A percentile compares a stretch with the other conserved stretches of the same genome.
These are phyloP conservation scores for Rhabditophanes sp. DNA, from an alignment of 2,888 invertebrate species.

Conservation along the genomic window DNA sequence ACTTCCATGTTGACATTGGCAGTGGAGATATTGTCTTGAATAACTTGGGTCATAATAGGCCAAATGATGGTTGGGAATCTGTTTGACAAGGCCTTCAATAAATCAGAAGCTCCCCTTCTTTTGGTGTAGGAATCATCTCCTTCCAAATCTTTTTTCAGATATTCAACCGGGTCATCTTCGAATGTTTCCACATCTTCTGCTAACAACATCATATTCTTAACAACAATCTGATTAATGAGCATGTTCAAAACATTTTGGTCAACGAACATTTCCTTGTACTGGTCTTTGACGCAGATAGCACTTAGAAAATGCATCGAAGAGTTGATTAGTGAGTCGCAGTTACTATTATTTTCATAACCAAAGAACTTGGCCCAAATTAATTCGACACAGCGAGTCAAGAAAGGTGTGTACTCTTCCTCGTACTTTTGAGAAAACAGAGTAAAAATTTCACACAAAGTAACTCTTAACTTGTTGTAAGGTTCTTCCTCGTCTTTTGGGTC, in stretches of 20 bases:
- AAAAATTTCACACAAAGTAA: slow-evolving; percentile 83
- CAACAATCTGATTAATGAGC: slow-evolving; percentile 82
- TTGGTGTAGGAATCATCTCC: slow-evolving; percentile 84
- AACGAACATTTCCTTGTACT: slow-evolving; percentile 73
- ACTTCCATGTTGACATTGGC: slow-evolving; percentile 60
- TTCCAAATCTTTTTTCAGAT: slow-evolving; percentile 84
- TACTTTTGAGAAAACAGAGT: slow-evolving; percentile 86
- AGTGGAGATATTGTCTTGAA: slow-evolving; percentile 42
- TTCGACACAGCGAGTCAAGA: slow-evolving; percentile 76
- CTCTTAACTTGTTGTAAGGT: slow-evolving; percentile 24
- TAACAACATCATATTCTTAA: slow-evolving; percentile 91
- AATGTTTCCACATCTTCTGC: slow-evolving; percentile 85
- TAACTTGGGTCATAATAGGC: slow-evolving; percentile 12
- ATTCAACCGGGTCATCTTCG: slow-evolving; percentile 94
- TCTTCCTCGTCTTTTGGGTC: slow-evolving; percentile 26
- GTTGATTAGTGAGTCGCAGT: slow-evolving; percentile 56
- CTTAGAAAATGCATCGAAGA: slow-evolving; percentile 86
- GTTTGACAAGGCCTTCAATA: slow-evolving; percentile 73
- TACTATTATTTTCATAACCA: slow-evolving; percentile 8
- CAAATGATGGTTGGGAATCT: slow-evolving; percentile 58
- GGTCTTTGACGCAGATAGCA: slow-evolving; percentile 74
- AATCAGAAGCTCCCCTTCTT: slow-evolving; percentile 83
- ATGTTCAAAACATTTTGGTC: slow-evolving; percentile 28
- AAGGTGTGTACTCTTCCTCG: slow-evolving; percentile 83
- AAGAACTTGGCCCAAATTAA: slow-evolving; percentile 59